Conservation (phyloP, 1,140 invertebrate genomes). For the Saccostrea echinata region DNA sequence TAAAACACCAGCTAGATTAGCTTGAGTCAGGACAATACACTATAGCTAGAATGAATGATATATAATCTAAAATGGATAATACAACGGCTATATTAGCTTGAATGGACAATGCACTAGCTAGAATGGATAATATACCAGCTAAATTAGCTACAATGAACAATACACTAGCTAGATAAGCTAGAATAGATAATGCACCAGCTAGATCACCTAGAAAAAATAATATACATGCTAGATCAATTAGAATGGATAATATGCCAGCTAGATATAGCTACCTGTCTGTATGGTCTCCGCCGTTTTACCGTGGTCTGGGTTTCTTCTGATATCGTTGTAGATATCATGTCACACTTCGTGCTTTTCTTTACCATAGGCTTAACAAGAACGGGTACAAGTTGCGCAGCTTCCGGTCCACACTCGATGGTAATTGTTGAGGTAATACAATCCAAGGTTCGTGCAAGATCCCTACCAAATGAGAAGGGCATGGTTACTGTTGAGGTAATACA, state of each 20-base stretch:
- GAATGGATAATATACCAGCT: not conserved
- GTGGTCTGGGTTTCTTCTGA: not conserved
- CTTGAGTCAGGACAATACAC: no score
- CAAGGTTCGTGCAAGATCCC: not conserved
- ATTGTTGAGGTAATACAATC: not conserved
- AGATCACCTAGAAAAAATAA: not conserved
- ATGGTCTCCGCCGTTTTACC: not conserved
- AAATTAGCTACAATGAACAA: not conserved
- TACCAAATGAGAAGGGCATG: not conserved
- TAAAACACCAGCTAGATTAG: no score
- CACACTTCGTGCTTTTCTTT: not conserved
- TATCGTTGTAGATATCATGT: not conserved
- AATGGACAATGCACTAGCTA: not conserved
- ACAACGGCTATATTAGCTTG: no score
- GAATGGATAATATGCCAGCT: no score
- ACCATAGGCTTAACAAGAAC: slow-evolving; percentile 21
- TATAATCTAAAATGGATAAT: no score
- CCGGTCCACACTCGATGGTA: not conserved
- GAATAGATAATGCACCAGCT: not conserved
- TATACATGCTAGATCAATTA: not conserved
- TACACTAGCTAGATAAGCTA: not conserved
- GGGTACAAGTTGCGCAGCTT: slow-evolving; percentile 7
- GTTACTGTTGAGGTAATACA: no score
- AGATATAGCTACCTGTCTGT: not conserved
- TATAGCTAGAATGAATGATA: no score